Base-by-base conservation (phyloP, 2,797 vertebrate genomes). In the Ambastaia sidthimunki region DNA sequence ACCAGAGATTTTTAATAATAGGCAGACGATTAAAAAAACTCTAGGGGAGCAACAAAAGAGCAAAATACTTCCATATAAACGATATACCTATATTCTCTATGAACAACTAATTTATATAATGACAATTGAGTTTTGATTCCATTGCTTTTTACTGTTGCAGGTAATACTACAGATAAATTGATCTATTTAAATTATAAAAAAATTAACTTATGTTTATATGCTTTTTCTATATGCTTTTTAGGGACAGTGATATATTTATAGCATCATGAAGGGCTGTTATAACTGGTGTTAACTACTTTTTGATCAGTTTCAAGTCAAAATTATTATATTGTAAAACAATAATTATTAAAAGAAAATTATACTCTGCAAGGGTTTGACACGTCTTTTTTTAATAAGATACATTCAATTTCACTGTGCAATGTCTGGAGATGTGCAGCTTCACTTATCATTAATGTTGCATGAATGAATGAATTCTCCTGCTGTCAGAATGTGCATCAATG, bases 371-470 rank as follows among this genome's bases (percentile, higher is more conserved):
- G 65, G 55, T 85, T 81, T 85, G 86, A 86, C 76, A 85, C 88
- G 80, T 88, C 73, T 86, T 87, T 82, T 93, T 94, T 44, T 93
- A 94, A 93, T 93, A 90, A 93, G 91, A 93, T 94, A 94, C 94
- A 95, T 95, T 95, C 93, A 94, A 88, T 92, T 93, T 92, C 91
- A 92, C 88, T 94, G 93, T 95, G 93, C 93, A 93, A 93, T 89
- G 89, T 93, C 90, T 93, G 86, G 80, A 88, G 80, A 81, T 88
- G 86, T 85, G 86, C 87, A 88, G 87, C 82, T 90, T 91, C 86
- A 89, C 89, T 86, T 86, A 88, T 89, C 85, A 84, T 87, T 87
- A 82, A 87, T 87, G 84, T 86, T 75, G 71, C 87, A 89, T 88
- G 72, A 82, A 74, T 75, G 71, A 80, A 89, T 75, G 71, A 80